phyloP scores from a whole-genome alignment of 2,888 invertebrate species.

The Druceiella hillmani region DNA sequence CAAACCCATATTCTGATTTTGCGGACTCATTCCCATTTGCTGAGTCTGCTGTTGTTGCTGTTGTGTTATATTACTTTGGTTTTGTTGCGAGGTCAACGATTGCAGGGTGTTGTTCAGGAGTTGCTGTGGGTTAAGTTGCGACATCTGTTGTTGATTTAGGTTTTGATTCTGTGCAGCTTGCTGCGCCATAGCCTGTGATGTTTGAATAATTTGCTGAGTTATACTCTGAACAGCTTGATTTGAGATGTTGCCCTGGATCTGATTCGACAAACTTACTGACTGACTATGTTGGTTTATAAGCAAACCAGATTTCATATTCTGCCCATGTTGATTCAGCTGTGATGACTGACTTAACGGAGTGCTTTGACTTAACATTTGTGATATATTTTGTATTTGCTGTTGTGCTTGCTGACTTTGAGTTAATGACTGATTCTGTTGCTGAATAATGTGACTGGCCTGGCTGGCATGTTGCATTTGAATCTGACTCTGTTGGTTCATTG shows the following conservation, averaged over 20 bases:
- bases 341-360: constrained; percentile 45
- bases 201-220: constrained; percentile 44
- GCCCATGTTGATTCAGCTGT: constrained; percentile 41
- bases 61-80: constrained; percentile 36
- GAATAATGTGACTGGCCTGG: constrained; percentile 38
- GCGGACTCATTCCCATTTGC: constrained; percentile 35
- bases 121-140: constrained; percentile 35
- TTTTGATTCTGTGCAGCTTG: constrained; percentile 49
- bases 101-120: constrained; percentile 48
- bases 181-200: constrained; percentile 37
- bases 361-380: constrained; percentile 51
- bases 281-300: constrained; percentile 35
- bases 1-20: constrained; percentile 44
- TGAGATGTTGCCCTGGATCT: constrained; percentile 28
- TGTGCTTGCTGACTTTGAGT: constrained; percentile 55
- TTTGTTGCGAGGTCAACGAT: constrained; percentile 37
- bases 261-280: constrained; percentile 18
- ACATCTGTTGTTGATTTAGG: constrained; percentile 39
- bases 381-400: constrained; percentile 57
- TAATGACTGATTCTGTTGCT: constrained; percentile 38
- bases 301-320: constrained; percentile 43
- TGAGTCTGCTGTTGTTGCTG: constrained; percentile 44
- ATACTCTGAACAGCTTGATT: constrained; percentile 45
- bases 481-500: constrained; percentile 23
- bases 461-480: constrained; percentile 44